Evolutionary conservation across 1,140 invertebrate species (phyloP), one percentile per base, ranked within the genome.

Genomic region (Hermetia illucens): DNA sequence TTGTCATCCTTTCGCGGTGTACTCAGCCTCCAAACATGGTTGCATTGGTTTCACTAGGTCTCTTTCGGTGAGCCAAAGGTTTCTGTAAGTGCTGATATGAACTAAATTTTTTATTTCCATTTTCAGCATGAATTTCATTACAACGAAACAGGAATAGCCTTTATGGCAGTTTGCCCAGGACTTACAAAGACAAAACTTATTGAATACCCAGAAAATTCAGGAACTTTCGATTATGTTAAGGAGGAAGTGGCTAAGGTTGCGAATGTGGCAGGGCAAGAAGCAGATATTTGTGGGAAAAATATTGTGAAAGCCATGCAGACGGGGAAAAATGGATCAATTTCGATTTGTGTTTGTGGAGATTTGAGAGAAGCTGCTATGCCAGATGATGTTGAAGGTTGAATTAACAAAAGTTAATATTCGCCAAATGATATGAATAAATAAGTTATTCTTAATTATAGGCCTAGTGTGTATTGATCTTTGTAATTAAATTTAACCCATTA

Each of bases 111-210:
- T 9, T 21, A 12, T 10, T 22, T 3, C 6, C n/a, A 27, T 9
- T 29, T 24, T 15, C 22, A 44, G 42, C 34, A 44, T 40, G 38
- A 29, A 3, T 25, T 29, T 21, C 40, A 44, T 22, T 44, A 34
- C 19, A 33, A 44, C 19, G 36, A 39, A 0, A 44, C 34, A 38
- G 53, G 48, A 2, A 43, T 58, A 0, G 44, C 33, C 12, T 58
- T 58, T 17, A 41, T 58, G 2, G 53, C 52, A 29, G 46, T 58
- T 15, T 58, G 55, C 42, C 55, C 55, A 0, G 55, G 55, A 8
- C 46, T 58, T 8, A 58, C 55, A 1, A 42, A 53, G 1, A 58
- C 55, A 6, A 34, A 34, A 19, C 20, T 40, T 24, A 19, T 44
- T 29, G n/a, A n/a, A n/a, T n/a, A n/a, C n/a, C n/a, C n/a, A n/a